phyloP scores from a whole-genome alignment of 2,113 vertebrate genomes.

The Athene cunicularia region DNA sequence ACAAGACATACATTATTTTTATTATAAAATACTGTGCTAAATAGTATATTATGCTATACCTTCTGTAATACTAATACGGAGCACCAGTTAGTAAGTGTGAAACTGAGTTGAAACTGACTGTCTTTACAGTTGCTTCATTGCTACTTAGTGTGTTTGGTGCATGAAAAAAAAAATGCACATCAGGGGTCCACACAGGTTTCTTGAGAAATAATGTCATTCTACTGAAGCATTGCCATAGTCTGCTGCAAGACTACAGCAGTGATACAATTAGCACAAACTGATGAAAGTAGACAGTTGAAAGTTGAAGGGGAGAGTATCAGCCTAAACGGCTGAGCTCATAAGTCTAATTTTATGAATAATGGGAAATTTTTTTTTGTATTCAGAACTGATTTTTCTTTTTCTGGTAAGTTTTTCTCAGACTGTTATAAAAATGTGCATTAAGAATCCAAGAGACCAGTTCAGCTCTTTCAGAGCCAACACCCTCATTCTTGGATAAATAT shows the following conservation, averaged over 20 bases:
- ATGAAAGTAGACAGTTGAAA: neutral
- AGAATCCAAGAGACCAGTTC: constrained; percentile 36
- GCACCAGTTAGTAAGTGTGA: neutral
- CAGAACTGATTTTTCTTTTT: neutral
- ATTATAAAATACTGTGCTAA: neutral
- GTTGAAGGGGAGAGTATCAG: neutral
- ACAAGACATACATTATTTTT: constrained; percentile 1
- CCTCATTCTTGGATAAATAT: constrained; percentile 56
- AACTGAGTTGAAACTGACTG: neutral
- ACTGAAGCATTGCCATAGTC: neutral
- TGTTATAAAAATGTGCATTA: constrained; percentile 57
- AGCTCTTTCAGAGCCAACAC: neutral
- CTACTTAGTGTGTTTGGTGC: neutral
- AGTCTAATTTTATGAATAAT: neutral
- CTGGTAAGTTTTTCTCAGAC: constrained; percentile 41
- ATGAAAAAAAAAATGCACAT: neutral
- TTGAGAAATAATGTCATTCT: neutral
- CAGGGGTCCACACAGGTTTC: neutral
- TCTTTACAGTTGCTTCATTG: constrained; percentile 7
- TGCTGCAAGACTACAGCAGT: neutral
- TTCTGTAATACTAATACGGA: neutral
- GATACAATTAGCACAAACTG: neutral
- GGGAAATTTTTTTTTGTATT: neutral
- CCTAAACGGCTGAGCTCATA: neutral
- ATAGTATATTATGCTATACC: neutral